phyloP scores from a whole-genome alignment of 1,140 invertebrate genomes.

The Oryctes rhinoceros region DNA sequence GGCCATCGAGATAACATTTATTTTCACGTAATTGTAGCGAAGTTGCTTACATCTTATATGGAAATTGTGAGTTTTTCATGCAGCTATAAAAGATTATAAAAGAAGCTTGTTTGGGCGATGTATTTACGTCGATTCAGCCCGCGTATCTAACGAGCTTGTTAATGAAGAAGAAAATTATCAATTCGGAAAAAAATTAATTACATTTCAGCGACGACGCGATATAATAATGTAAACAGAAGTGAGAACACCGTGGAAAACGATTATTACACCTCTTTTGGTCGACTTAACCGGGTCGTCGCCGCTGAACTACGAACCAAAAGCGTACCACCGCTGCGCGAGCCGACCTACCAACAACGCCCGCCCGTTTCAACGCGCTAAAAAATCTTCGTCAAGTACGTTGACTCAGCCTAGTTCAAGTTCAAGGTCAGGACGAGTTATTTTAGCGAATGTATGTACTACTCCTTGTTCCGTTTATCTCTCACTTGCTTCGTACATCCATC shows the following conservation, averaged over 20 bases:
- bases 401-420: slow-evolving; percentile 44
- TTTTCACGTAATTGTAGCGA: slow-evolving; percentile 6
- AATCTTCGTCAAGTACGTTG: slow-evolving; percentile 42
- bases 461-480: slow-evolving; percentile 24
- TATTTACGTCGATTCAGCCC: not conserved
- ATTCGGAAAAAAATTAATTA: no score
- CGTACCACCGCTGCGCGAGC: not conserved
- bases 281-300: not conserved
- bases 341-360: slow-evolving; percentile 16
- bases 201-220: no score
- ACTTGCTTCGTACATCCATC: not conserved
- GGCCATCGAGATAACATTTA: slow-evolving; percentile 1
- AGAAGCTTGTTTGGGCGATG: no score
- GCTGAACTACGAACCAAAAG: not conserved
- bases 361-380: slow-evolving; percentile 23
- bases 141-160: not conserved
- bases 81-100: no score
- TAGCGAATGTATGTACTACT: slow-evolving; percentile 41
- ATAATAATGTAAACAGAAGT: no score
- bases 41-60: slow-evolving; percentile 10
- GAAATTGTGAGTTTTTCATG: not conserved
- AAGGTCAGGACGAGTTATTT: slow-evolving; percentile 45
- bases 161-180: not conserved
- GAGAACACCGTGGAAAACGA: not conserved
- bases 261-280: not conserved